Evolutionary conservation across 2,888 invertebrate species (phyloP).

Genomic region (Dioctria rufipes): DNA sequence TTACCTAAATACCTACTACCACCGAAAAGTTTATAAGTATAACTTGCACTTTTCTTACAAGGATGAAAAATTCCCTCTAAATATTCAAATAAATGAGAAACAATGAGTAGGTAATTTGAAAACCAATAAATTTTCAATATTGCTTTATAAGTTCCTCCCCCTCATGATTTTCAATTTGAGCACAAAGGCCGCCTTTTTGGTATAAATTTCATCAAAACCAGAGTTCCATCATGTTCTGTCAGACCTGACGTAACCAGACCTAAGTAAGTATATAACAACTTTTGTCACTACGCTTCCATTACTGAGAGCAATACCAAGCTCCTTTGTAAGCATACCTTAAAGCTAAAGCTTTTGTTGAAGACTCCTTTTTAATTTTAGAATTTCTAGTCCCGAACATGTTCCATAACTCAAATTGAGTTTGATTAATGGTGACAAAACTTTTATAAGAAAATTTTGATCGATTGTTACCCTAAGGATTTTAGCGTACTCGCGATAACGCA

Average conservation of each 20-base stretch:
- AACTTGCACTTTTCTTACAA: too few relatives aligned
- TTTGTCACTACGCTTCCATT: slow-evolving; percentile 37
- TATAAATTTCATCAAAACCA: slow-evolving; percentile 16
- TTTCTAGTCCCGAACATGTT: slow-evolving; percentile 18
- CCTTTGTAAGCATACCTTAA: slow-evolving; percentile 28
- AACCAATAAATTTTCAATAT: too few relatives aligned
- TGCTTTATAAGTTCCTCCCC: too few relatives aligned
- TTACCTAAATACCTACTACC: too few relatives aligned
- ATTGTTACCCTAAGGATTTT: slow-evolving; percentile 51
- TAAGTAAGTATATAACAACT: not conserved
- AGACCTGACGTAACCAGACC: slow-evolving; percentile 27
- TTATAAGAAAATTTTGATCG: slow-evolving; percentile 56
- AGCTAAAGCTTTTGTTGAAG: slow-evolving; percentile 9
- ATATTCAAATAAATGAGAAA: too few relatives aligned
- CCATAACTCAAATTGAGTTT: slow-evolving; percentile 45
- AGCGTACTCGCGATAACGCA: slow-evolving; percentile 11
- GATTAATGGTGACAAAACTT: slow-evolving; percentile 56
- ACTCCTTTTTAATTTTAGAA: slow-evolving; percentile 31
- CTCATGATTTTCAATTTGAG: too few relatives aligned
- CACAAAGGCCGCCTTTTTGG: too few relatives aligned
- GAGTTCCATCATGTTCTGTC: slow-evolving; percentile 28
- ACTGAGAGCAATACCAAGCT: slow-evolving; percentile 18
- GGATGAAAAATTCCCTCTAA: too few relatives aligned
- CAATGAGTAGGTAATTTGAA: too few relatives aligned
- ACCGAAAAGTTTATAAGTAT: too few relatives aligned